phyloP scores from a whole-genome alignment of 2,888 invertebrate species.

The Hydrotaea cyrtoneurina region DNA sequence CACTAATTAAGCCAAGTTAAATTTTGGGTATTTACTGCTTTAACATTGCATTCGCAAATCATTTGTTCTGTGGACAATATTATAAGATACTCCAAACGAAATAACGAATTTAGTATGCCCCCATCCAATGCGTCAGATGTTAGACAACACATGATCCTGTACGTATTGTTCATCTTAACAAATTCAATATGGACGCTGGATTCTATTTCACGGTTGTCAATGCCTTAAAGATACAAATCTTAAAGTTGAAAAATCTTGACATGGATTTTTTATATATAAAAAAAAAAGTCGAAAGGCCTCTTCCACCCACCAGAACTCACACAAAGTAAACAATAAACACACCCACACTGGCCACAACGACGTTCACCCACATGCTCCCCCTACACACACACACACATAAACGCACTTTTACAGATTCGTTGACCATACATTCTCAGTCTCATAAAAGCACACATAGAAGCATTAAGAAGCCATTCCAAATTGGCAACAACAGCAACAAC shows the following conservation, averaged over 20 bases:
- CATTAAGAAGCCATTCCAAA: slow-evolving; percentile 58
- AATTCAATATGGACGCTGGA: neutral
- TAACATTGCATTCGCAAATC: too few relatives aligned
- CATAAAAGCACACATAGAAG: slow-evolving; percentile 41
- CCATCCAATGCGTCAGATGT: too few relatives aligned
- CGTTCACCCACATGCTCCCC: neutral
- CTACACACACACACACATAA: neutral
- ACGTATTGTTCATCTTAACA: too few relatives aligned
- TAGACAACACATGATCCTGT: too few relatives aligned
- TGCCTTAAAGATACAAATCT: slow-evolving; percentile 42
- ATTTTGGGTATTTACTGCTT: too few relatives aligned
- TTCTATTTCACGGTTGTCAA: slow-evolving; percentile 41
- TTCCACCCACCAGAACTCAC: neutral
- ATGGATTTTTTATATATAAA: slow-evolving; percentile 38
- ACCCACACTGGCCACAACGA: neutral
- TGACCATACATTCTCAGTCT: slow-evolving; percentile 23
- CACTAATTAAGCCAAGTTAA: too few relatives aligned
- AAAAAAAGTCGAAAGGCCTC: neutral
- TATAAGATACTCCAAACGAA: too few relatives aligned
- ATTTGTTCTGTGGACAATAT: too few relatives aligned
- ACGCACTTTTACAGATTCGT: slow-evolving; percentile 44
- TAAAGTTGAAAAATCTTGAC: slow-evolving; percentile 38
- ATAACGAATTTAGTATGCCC: too few relatives aligned
- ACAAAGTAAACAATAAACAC: slow-evolving; percentile 35
- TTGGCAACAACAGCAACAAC: slow-evolving; percentile 22